Base-by-base conservation (phyloP, 2,797 vertebrate genomes). In the Pipistrellus nathusii region DNA sequence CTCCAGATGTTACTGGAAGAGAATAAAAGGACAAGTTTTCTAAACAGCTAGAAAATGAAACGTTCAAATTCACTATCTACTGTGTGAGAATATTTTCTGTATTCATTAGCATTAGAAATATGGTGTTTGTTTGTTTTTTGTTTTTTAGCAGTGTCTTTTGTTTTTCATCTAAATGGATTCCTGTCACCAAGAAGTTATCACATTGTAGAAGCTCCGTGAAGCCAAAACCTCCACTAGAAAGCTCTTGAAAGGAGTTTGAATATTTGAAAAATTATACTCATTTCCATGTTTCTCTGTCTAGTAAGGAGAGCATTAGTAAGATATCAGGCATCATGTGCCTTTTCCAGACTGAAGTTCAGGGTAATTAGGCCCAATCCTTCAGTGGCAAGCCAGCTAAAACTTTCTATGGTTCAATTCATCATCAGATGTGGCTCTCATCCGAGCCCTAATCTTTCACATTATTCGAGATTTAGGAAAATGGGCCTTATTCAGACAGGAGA, bases 11-110 rank as follows among this genome's bases (percentile, higher is more conserved):
- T 76, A 84, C 30, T 86, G 38, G 55, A 93, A 69, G 20, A 69
- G 35, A 69, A 55, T 71, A 55, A 78, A 93, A 86, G 20, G 17
- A 27, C 7, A 14, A 17, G 35, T 91, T 94, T 94, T 91, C 71
- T 93, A 51, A 76, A 38, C 18, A 59, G 13, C 87, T 55, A 91
- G 62, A 66, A 92, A 91, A 88, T 46, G 30, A 88, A 77, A 91
- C 32, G 20, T 30, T 95, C 68, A 90, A 81, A 69, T 68, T 81
- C 62, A 51, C 25, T 62, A 62, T 66, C 72, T 84, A 64, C 41
- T 44, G 11, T 59, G 64, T 66, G 23, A 87, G 35, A 83, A 62
- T 71, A 41, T 83, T 85, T 51, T 78, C n/a, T 86, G 23, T 72
- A 62, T 72, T 88, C 53, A 72, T 82, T 77, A 59, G 48, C 17